Evolutionary conservation across 2,888 invertebrate species (phyloP), one percentile per base, ranked within the genome.

Genomic region (Catonia carolina): DNA sequence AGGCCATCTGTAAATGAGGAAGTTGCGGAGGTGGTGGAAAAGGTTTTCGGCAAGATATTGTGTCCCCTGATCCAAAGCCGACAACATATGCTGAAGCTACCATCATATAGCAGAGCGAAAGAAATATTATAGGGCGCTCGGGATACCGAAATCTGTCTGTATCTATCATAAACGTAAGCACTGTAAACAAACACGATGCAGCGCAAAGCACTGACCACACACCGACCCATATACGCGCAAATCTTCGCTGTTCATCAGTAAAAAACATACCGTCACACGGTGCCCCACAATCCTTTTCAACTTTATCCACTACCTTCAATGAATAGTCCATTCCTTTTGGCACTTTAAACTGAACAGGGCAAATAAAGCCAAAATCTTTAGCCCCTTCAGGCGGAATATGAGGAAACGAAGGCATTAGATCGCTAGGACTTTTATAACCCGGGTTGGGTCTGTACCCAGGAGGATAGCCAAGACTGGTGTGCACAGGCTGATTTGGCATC

Each of bases 121-220:
- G 77, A 73, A 96, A 98, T 67, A 98, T 95, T 60, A 99, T 96
- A 2, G 98, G 96, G 64, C 97, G 81, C 74, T 99, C 98, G 10
- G 99, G 98, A 75, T 98, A 99, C 41, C 93, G 84, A 74, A 99
- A 99, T 67, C 98, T 80, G 68, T 91, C 87, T 59, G 92, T 91
- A 73, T 98, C 97, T 64, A 98, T 89, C 61, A 94, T 78, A 72
- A 95, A 97, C 7, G 98, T 98, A 65, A 91, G 78, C 57, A 92
- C 85, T 59, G 92, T 92, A 74, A 98, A 96, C 56, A 95, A 78
- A 65, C 97, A 96, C 64, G 96, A 94, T 2, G 84, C 78, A 36
- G 91, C 82, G 71, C 97, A 97, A 45, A 95, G 75, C 45, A 89
- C 82, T 3, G 96, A 92, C 91, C 95, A 95, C 50, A 89, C 84